Evolutionary conservation across 2,113 vertebrate species (phyloP), one percentile per base, ranked within the genome.

Genomic region (Oryzias woworae): DNA sequence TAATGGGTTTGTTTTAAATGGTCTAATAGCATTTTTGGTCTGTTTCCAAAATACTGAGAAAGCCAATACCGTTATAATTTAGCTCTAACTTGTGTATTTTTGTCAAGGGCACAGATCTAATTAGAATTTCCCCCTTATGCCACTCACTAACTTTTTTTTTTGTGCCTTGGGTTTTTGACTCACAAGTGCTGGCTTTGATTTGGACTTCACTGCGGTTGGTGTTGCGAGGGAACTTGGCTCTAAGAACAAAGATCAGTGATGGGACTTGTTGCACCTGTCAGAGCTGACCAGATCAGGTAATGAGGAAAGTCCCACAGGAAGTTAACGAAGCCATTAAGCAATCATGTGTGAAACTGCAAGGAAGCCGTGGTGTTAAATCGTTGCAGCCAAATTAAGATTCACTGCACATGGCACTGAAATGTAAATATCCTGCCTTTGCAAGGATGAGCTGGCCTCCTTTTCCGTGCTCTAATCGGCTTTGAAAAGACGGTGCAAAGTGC

Each of bases 11-110:
- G 77, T 85, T 86, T 81, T 83, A 90, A 90, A 81, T 73, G 76
- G 77, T 54, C 76, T 91, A 90, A 89, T 89, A 86, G 88, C 78
- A 69, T 90, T 91, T 77, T 91, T 91, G 87, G 90, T 87, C 71
- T 58, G 41, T 48, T 46, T 90, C 89, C 89, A 90, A 90, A 83
- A 77, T 75, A 77, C 77, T 85, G 47, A 58, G 66, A 55, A 62
- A 79, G 61, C 73, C 73, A 80, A 76, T 77, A 68, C 66, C 58
- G 53, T 59, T 85, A 87, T 85, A 83, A 87, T 85, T 84, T 82
- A 80, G 88, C 78, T 76, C 71, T 66, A 73, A 48, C 65, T 66
- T 5, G 47, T 81, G 78, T 73, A 76, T 85, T 81, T 85, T 71
- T 61, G 70, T 80, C 83, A 89, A 90, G 85, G 89, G 71, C 82